These are phyloP conservation scores for Molothrus ater DNA, from an alignment of 2,797 vertebrate species.

Conservation along the genomic window DNA sequence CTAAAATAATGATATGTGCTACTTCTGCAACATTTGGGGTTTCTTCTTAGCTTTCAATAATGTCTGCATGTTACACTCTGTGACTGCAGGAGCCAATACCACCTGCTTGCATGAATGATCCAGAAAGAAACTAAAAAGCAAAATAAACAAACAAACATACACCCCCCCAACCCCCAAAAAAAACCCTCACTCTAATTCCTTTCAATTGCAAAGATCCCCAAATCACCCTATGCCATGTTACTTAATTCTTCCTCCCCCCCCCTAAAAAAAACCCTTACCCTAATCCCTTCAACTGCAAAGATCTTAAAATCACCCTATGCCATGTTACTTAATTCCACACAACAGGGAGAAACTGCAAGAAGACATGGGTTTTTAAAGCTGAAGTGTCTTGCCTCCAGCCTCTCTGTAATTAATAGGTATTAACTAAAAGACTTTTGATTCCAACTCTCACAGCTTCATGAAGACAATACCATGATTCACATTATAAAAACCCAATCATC, in stretches of 20 bases:
- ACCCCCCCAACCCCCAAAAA: fast-evolving
- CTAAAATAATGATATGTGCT: neutral
- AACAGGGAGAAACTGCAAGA: neutral
- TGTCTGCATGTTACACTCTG: neutral
- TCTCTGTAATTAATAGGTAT: neutral
- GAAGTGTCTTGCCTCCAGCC: conserved; percentile 3
- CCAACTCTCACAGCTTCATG: neutral
- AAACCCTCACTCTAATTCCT: neutral
- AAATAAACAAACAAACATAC: neutral
- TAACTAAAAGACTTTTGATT: conserved; percentile 16
- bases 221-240: neutral
- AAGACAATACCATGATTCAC: neutral
- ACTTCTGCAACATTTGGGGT: neutral
- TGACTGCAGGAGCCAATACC: neutral
- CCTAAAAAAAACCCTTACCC: fast-evolving
- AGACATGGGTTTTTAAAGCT: neutral
- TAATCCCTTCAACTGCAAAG: neutral
- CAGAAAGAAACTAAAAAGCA: neutral
- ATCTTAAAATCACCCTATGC: neutral
- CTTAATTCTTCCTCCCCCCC: neutral
- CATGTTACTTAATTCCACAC: neutral
- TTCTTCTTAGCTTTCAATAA: neutral
- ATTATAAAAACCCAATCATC: neutral
- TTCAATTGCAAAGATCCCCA: neutral
- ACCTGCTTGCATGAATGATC: neutral